Base-by-base conservation (phyloP, 2,113 vertebrate genomes). In the Macheiramphus alcinus region DNA sequence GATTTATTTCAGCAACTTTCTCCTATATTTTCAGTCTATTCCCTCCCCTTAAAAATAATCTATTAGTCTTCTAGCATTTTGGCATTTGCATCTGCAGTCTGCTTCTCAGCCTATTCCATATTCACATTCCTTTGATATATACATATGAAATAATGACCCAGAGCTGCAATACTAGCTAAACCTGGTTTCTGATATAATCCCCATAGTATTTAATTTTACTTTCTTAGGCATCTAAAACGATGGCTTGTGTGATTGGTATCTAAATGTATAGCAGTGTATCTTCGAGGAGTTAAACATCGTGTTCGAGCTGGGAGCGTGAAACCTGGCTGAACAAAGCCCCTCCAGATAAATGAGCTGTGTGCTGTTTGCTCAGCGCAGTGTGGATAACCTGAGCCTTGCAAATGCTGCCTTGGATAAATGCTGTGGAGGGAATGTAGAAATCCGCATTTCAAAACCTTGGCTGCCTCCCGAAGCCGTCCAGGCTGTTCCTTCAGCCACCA, bases 1-100 rank as follows among this genome's bases (percentile, higher is more conserved):
- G 97, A 96, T 97, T 96, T 95, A 97, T 97, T 95, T 91, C 90
- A 88, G 52, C 86, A 95, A 82, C 87, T 92, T 96, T 96, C 87
- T 81, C 87, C 91, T 95, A 48, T 90, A 86, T 97, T 96, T 92
- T 96, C 94, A 79, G 61, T 67, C 85, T 85, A 43, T 91, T 92
- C 91, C 92, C 47, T 83, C 88, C 82, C 73, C 70, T 96, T 92
- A 81, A 91, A 94, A 93, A 91, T 67, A 95, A 97, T 76, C 94
- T 95, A 97, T 96, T 97, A 93, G 86, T 94, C 90, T 96, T 90
- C 53, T 47, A 81, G 80, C 94, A 70, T 97, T 95, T 95, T 96
- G 93, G 88, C 87, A 95, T 97, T 96, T 97, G 95, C 88, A 94
- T 96, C 73, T 75, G 94, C 76, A 92, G 71, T 65, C 67, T 96